Evolutionary conservation across 2,113 vertebrate species (phyloP), one percentile per base, ranked within the genome.

Genomic region (Poeciliopsis prolifica): DNA sequence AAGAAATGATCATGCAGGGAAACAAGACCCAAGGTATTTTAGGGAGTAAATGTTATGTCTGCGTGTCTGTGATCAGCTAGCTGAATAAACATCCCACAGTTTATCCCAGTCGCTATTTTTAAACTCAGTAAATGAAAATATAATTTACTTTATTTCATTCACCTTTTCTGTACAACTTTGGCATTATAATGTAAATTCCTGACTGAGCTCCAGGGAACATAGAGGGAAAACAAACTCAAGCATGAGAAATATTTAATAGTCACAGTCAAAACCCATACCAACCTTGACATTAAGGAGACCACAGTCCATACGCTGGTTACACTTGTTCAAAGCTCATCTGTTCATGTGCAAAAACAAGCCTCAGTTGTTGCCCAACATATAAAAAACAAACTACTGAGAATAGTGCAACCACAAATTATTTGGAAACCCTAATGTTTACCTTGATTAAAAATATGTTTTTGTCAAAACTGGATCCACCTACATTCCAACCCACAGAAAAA

Each of bases 401-500:
- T 19, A 51, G 44, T 7, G 2, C 35, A 35, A 35, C 35, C 10
- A 35, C 35, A 51, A 51, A 51, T 15, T 22, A 19, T 19, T 19
- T 4, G 6, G 24, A 8, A 24, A 37, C 35, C 7, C 7, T 37
- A 37, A 37, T 37, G 35, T 37, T 54, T 54, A 22, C 22, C 19
- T 24, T 5, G 48, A 9, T 54, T 24, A 70, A 74, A 30, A 26
- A 65, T 60, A 68, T 71, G 44, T 75, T 0, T 33, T 81, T 37
- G 40, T 71, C 42, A 17, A 51, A 63, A 29, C 17, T 15, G 44
- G 44, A 48, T 62, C 44, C 3, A 10, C 51, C 51, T 58, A 24
- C 51, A 58, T 58, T n/a, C 51, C 22, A 19, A 5, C 51, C 22
- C 22, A 74, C 70, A 30, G 62, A 28, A 15, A 62, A 30, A 70